Evolutionary conservation across 2,113 vertebrate genomes (phyloP).

Genomic region (Saguinus midas): DNA sequence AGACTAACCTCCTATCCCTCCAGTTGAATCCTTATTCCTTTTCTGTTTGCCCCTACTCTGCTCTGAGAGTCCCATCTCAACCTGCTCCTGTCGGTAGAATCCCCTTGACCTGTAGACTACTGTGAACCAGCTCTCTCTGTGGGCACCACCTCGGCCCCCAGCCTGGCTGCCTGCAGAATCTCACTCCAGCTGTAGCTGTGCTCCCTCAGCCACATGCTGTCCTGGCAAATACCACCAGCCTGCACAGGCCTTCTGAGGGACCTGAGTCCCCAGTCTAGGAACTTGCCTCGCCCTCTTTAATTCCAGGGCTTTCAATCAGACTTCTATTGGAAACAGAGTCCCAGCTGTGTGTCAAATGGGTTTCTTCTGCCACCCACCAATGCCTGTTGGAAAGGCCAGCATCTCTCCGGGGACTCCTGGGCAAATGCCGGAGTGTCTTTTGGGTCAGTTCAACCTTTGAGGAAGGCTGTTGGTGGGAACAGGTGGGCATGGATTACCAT

Average conservation of each 20-base stretch:
- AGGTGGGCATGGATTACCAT: background rate
- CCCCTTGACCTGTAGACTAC: background rate
- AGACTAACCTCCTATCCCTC: accelerated
- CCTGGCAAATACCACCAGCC: background rate
- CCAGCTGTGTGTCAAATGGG: background rate
- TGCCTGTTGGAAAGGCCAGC: background rate
- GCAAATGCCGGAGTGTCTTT: background rate
- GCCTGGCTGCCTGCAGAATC: background rate
- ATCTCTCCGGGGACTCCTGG: background rate
- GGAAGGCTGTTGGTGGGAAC: background rate
- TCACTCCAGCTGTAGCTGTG: accelerated
- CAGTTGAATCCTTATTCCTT: background rate
- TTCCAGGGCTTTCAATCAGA: background rate
- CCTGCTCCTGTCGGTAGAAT: background rate
- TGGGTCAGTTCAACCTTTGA: background rate
- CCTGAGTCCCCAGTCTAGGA: background rate
- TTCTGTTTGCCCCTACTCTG: background rate
- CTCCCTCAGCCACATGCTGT: background rate
- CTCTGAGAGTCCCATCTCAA: background rate
- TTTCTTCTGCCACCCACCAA: background rate
- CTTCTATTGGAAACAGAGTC: background rate
- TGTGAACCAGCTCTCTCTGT: background rate
- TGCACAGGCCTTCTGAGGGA: background rate
- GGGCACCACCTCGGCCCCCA: accelerated
- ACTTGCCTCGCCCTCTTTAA: background rate